These are phyloP conservation scores for Drosophila pseudotalamancana DNA, from an alignment of 2,888 invertebrate species.

Conservation along the genomic window DNA sequence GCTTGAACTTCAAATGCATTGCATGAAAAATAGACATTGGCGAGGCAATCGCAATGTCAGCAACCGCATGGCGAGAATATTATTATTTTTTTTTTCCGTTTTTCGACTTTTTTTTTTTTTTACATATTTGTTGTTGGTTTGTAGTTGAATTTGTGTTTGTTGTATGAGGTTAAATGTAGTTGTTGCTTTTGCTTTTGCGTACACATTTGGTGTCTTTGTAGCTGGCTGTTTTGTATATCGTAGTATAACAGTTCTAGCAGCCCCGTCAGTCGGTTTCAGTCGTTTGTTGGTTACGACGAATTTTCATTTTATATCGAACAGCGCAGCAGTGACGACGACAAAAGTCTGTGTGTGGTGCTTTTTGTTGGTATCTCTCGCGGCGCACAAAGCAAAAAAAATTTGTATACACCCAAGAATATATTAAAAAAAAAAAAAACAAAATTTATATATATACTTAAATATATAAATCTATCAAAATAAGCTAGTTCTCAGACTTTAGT, in stretches of 20 bases:
- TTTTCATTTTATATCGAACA: conserved; percentile 77
- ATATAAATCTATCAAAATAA: not conserved
- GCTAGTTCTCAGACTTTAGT: conserved; percentile 3
- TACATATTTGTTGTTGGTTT: conserved; percentile 24
- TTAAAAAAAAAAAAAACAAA: not conserved
- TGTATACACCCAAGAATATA: conserved; percentile 49
- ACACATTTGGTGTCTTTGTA: conserved; percentile 42
- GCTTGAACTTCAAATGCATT: conserved; percentile 76
- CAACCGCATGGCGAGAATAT: conserved; percentile 47
- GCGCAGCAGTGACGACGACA: conserved; percentile 66
- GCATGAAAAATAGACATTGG: conserved; percentile 39
- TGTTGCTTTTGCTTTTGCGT: conserved; percentile 41
- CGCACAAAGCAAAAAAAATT: conserved; percentile 52
- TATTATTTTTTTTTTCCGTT: conserved; percentile 21
- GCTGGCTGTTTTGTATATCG: conserved; percentile 58
- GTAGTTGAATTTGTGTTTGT: conserved; percentile 49
- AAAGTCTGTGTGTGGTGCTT: conserved; percentile 49
- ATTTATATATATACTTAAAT: not conserved
- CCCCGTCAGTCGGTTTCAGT: conserved; percentile 44
- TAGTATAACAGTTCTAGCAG: conserved; percentile 71
- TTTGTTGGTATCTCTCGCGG: conserved; percentile 60
- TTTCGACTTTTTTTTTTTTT: conserved; percentile 32
- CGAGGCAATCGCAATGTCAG: conserved; percentile 56
- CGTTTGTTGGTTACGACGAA: conserved; percentile 68
- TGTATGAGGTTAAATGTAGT: conserved; percentile 44